phyloP scores from a whole-genome alignment of 2,113 vertebrate species.

The Ammospiza nelsoni region DNA sequence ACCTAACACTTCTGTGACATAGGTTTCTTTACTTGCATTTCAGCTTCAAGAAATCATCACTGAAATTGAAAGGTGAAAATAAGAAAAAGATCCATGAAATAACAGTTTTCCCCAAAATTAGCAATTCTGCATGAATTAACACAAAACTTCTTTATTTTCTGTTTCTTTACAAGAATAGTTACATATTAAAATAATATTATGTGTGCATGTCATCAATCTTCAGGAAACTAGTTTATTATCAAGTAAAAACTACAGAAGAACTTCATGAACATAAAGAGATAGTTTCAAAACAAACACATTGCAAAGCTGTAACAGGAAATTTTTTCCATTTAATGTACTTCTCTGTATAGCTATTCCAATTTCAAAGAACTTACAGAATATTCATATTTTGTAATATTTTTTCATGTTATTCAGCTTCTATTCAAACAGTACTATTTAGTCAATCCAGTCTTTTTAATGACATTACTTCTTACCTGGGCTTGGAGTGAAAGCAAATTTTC shows the following conservation, averaged over 20 bases:
- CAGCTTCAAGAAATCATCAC: neutral
- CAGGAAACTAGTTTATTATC: neutral
- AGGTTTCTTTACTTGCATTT: neutral
- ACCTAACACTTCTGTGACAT: neutral
- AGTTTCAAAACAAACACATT: neutral
- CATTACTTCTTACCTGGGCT: neutral
- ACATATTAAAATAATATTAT: neutral
- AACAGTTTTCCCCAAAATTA: neutral
- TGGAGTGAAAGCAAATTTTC: neutral
- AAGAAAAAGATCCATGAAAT: neutral
- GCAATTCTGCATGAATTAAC: neutral
- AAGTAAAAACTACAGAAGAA: neutral
- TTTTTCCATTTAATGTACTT: neutral
- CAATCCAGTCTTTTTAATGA: neutral
- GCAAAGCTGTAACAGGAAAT: neutral
- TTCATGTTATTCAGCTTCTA: neutral
- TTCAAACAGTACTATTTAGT: neutral
- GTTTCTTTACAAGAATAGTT: neutral
- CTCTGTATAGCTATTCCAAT: neutral
- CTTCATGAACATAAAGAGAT: neutral
- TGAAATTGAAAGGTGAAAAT: neutral
- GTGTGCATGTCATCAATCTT: neutral
- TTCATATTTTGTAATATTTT: neutral
- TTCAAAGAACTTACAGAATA: neutral
- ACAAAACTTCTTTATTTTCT: neutral